Base-by-base conservation (phyloP, 2,113 vertebrate genomes). In the Cepphus grylle region DNA sequence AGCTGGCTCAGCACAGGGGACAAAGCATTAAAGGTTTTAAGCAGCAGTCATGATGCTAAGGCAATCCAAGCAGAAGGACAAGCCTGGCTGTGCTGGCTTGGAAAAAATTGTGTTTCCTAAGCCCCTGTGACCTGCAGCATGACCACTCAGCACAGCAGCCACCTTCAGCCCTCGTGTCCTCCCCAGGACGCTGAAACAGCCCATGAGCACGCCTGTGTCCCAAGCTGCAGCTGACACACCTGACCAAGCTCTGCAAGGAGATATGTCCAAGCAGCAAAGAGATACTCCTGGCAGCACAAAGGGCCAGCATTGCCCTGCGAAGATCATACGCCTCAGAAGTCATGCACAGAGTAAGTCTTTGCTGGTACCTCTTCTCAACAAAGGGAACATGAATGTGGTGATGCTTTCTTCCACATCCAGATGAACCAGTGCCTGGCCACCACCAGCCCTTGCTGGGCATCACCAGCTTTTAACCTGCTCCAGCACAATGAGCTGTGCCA, bases 121-220 rank as follows among this genome's bases (percentile, higher is more conserved):
- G 30, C 8, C 23, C 19, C 47, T 61, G 58, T 7, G 3, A 45
- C 34, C 69, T 84, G 58, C 36, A 36, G 66, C 21, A 15, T 4
- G 53, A 58, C 45, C 25, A 5, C 9, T 34, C 11, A 53, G 84
- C 67, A 38, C 36, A 45, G 73, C 40, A 62, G 49, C 52, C 3
- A 1, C 63, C 45, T 38, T 52, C 70, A 67, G 65, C 49, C 36
- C 50, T 56, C 2, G 1, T 20, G n/a, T 17, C 55, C 56, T 74
- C n/a, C 42, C 22, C 43, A 11, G 38, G n/a, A 25, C 38, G 50
- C 56, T 23, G 43, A 87, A 90, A 63, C 1, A 2, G 49, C 11
- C 62, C 56, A 4, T 1, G 29, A 38, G 52, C 20, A n/a, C 0
- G 2, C 3, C 1, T 16, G 29, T 27, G 27, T 34, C 30, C 45